A percentile compares a stretch with the other conserved stretches of the same genome.
Evolutionary conservation across 2,113 vertebrate species (phyloP).

Genomic region (Laticauda colubrina): DNA sequence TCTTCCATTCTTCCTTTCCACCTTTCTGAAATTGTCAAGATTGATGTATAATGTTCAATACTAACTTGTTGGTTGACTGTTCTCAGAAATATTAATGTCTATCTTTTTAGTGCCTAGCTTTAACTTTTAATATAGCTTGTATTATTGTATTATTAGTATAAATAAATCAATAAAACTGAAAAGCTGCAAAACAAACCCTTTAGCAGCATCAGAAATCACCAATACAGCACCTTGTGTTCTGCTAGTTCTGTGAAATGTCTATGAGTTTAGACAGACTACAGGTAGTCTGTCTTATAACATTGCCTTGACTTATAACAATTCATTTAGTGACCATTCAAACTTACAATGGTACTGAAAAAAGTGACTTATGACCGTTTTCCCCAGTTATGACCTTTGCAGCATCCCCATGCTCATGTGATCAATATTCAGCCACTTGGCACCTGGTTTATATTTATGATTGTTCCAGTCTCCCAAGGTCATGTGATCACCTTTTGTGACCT

Average conservation of each 20-base stretch:
- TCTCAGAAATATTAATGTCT: constrained; percentile 6
- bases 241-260: constrained; percentile 31
- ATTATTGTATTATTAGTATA: constrained; percentile 24
- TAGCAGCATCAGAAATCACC: constrained; percentile 34
- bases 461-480: too few relatives aligned
- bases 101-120: constrained; percentile 17
- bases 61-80: constrained; percentile 16
- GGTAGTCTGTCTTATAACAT: too few relatives aligned
- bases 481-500: too few relatives aligned
- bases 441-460: too few relatives aligned
- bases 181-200: constrained; percentile 37
- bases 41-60: constrained; percentile 10
- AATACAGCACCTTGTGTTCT: constrained; percentile 1
- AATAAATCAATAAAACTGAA: neutral
- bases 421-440: too few relatives aligned
- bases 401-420: too few relatives aligned
- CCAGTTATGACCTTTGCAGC: too few relatives aligned
- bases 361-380: too few relatives aligned
- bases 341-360: too few relatives aligned
- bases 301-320: too few relatives aligned
- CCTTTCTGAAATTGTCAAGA: neutral
- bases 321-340: too few relatives aligned
- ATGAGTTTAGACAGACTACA: constrained; percentile 27
- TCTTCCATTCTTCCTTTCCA: neutral
- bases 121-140: constrained; percentile 15